Conservation (phyloP, 2,888 invertebrate genomes). For the Hymenopus coronatus region DNA sequence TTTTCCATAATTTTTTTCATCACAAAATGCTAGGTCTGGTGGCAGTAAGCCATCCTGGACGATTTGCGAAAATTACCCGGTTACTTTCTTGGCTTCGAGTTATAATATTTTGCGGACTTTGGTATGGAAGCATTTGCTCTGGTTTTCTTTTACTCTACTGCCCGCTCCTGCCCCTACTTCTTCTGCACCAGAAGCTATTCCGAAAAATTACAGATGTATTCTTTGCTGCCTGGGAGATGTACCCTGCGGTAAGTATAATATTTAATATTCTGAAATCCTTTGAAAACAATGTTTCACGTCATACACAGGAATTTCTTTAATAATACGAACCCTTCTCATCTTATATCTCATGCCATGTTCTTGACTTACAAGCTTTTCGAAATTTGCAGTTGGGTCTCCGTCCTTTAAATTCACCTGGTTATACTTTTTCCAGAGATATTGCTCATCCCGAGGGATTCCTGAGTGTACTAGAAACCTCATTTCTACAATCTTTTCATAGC, state of each 20-base stretch:
- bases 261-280: not conserved
- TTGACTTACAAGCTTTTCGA: too few species aligned
- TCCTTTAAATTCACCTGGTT: too few species aligned
- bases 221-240: conserved; percentile 78
- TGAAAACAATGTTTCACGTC: not conserved
- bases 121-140: conserved; percentile 53
- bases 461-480: too few species aligned
- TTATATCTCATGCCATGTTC: too few species aligned
- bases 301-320: too few species aligned
- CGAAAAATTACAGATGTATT: conserved; percentile 66
- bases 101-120: conserved; percentile 48
- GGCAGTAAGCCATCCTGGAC: not conserved
- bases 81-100: conserved; percentile 42
- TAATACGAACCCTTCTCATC: too few species aligned
- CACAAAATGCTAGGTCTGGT: not conserved
- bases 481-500: too few species aligned
- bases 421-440: too few species aligned
- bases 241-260: conserved; percentile 69
- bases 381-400: too few species aligned
- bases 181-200: conserved; percentile 66
- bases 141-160: conserved; percentile 59
- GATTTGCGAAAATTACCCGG: not conserved
- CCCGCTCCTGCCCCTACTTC: conserved; percentile 67
- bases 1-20: not conserved
- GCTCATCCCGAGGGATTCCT: too few species aligned